Base-by-base conservation (phyloP, 2,888 invertebrate genomes). In the Arctia plantaginis region DNA sequence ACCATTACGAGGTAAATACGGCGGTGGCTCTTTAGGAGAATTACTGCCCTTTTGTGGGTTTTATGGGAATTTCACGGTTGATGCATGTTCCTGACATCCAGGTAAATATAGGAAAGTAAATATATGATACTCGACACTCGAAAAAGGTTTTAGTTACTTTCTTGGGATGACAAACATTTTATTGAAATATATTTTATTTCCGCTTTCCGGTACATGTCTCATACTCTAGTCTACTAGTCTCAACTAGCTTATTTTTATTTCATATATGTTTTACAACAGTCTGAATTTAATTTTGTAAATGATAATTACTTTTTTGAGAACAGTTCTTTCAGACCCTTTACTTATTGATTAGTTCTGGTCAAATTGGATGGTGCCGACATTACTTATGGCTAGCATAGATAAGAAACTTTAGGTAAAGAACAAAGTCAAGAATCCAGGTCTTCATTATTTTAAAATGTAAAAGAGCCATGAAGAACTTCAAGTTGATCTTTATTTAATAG, bases 1-100 rank as follows among this genome's bases (percentile, higher is more conserved):
- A 77, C 81, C 82, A 82, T 84, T 80, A 81, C 73, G 73, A 72
- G 78, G 80, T 82, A 84, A 82, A 84, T 76, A 83, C 51, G 55
- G 66, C 72, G 75, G 39, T 65, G 33, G 81, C 77, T 74, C 76
- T 77, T 70, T 73, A 69, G 72, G 73, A 77, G 74, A 82, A 80
- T 75, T 78, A 72, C 77, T 76, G 71, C 77, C 78, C 73, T 65
- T 72, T 69, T 80, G 78, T 81, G 65, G 75, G 81, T 78, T 83
- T 76, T 69, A 76, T 66, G 70, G 73, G 74, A 71, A 77, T 79
- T 72, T 71, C 69, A 69, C 73, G 75, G 77, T 77, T 75, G 78
- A 81, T 73, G 70, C 71, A 76, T 73, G 69, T 41, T 59, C 35
- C 47, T 72, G 70, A 69, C 67, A 66, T 30, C 27, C 65, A 71